Percentiles rank a stretch among this genome's conserved stretches.
phyloP scores from a whole-genome alignment of 2,888 invertebrate species.

The Diachrysia chrysitis region DNA sequence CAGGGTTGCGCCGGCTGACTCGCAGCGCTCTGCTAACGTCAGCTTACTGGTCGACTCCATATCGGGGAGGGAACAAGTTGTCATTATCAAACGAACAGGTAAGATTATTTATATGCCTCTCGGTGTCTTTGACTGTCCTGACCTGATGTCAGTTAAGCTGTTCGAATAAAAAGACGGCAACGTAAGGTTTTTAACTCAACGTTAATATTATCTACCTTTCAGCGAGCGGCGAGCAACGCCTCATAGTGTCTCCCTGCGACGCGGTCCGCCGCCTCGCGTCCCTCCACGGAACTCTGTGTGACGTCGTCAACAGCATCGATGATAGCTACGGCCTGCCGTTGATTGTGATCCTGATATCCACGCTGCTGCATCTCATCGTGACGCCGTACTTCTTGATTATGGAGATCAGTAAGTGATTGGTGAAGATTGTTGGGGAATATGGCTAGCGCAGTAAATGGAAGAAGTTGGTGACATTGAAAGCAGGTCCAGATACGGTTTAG shows the following conservation, averaged over 20 bases:
- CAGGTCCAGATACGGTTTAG: too few relatives aligned
- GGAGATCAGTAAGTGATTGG: slow-evolving; percentile 82
- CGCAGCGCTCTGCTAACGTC: slow-evolving; percentile 71
- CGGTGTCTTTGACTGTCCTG: too few relatives aligned
- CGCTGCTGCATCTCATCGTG: slow-evolving; percentile 89
- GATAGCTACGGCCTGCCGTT: slow-evolving; percentile 88
- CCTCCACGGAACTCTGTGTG: slow-evolving; percentile 87
- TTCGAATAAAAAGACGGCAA: too few relatives aligned
- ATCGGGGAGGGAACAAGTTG: slow-evolving; percentile 67
- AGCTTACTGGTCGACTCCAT: slow-evolving; percentile 75
- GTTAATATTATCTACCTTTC: slow-evolving; percentile 56
- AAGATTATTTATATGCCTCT: too few relatives aligned
- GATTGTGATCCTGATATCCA: slow-evolving; percentile 87
- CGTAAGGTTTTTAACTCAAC: too few relatives aligned
- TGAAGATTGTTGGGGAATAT: too few relatives aligned
- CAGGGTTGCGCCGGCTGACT: slow-evolving; percentile 69
- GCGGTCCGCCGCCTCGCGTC: slow-evolving; percentile 84
- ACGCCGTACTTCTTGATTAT: slow-evolving; percentile 90
- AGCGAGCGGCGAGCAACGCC: slow-evolving; percentile 76
- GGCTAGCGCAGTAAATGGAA: too few relatives aligned
- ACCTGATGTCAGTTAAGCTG: too few relatives aligned
- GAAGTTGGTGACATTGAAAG: too few relatives aligned
- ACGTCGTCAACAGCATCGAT: slow-evolving; percentile 85
- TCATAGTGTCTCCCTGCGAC: slow-evolving; percentile 78
- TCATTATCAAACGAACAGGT: slow-evolving; percentile 77